phyloP scores from a whole-genome alignment of 2,113 vertebrate species.

The Neodon shergylaensis region DNA sequence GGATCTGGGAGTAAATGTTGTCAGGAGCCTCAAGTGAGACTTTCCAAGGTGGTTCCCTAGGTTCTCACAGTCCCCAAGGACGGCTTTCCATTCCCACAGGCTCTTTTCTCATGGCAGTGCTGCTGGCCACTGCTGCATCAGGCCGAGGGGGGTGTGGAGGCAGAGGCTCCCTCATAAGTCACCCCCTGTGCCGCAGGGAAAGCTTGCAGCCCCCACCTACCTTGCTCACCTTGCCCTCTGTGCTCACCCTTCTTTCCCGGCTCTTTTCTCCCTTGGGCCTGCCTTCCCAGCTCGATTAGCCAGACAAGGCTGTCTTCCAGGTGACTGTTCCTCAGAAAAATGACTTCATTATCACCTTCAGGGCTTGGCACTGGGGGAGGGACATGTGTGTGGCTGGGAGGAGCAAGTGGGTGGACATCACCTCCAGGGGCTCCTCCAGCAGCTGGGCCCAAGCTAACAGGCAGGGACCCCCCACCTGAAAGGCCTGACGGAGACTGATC shows the following conservation, averaged over 20 bases:
- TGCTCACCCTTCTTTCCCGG: background rate
- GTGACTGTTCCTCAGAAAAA: conserved; percentile 74
- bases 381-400: background rate
- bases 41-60: background rate
- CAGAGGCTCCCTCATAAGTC: background rate
- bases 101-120: background rate
- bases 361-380: conserved; percentile 38
- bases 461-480: background rate
- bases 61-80: background rate
- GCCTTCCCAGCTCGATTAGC: background rate
- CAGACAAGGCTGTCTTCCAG: conserved; percentile 12
- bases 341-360: conserved; percentile 68
- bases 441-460: background rate
- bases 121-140: rapidly evolving
- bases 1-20: background rate
- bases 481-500: conserved; percentile 52
- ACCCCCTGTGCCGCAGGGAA: rapidly evolving
- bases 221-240: background rate
- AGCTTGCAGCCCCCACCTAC: background rate
- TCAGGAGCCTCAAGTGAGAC: background rate
- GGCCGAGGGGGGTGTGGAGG: background rate
- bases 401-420: background rate
- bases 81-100: too few species aligned
- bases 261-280: background rate
- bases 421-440: background rate